Evolutionary conservation across 2,113 vertebrate genomes (phyloP), one percentile per base, ranked within the genome.

Genomic region (Callospermophilus lateralis): DNA sequence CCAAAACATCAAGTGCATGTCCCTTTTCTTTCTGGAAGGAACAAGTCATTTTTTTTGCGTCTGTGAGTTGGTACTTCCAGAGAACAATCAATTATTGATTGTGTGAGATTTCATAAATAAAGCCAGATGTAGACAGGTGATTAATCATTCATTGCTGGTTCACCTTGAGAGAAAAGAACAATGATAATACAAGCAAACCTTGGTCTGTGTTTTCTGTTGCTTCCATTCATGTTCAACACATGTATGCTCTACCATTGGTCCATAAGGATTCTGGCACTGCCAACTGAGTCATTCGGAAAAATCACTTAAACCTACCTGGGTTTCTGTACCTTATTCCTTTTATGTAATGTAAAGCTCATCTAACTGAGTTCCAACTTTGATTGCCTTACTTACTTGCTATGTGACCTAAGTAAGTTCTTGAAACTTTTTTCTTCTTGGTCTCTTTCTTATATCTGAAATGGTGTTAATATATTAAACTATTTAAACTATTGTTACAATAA

Each of bases 91-190:
- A 91, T 97, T 96, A 97, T 97, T 96, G 90, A 97, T 96, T 81
- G 53, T 92, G 72, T 93, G 84, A 95, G 84, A 95, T 97, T 97
- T 98, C 84, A 97, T 96, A 98, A 97, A 90, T 92, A 96, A 96
- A 97, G 67, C 77, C 92, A 96, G 89, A 84, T 95, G 68, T 83
- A 94, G 94, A 55, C 90, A 95, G 68, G 81, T 68, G 55, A 97
- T 97, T 97, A 98, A 97, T 97, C 96, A 97, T 97, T 97, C 77
- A 98, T 97, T 95, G 97, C 84, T 93, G 15, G 8, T 80, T 97
- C 96, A 96, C 96, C 95, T 98, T 97, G 90, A 94, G 86, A 86
- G 67, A 95, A 39, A 24, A 88, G 68, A 80, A 70, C 85, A 95
- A 73, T 95, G 92, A 94, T 89, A 96, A 94, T 55, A 87, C n/a